These are phyloP conservation scores for Aegypius monachus DNA, from an alignment of 2,113 vertebrate genomes.

Conservation along the genomic window DNA sequence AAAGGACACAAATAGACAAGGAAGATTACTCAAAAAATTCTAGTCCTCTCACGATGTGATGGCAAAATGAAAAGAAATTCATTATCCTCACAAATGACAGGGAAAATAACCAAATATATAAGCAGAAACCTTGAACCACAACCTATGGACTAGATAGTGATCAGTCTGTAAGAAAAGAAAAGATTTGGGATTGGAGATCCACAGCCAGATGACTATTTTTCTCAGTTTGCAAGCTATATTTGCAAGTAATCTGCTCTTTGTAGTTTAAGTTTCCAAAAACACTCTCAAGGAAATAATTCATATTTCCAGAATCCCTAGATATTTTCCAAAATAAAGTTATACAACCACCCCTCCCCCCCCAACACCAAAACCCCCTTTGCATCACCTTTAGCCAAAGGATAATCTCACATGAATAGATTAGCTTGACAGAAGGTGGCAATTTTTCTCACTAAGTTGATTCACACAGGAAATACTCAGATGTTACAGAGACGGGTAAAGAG, in stretches of 20 bases:
- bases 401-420: neutral
- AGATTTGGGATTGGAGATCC: neutral
- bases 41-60: neutral
- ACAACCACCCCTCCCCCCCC: neutral
- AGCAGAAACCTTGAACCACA: neutral
- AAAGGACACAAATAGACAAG: neutral
- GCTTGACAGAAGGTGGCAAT: neutral
- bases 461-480: neutral
- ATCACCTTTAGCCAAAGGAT: neutral
- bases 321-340: neutral
- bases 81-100: neutral
- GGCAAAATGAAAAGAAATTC: neutral
- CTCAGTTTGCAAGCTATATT: neutral
- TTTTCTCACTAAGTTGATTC: neutral
- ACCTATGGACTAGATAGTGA: neutral
- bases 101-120: neutral
- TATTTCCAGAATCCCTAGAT: neutral
- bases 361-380: neutral
- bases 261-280: neutral
- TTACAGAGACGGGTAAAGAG: neutral
- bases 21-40: neutral
- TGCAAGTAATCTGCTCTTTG: neutral
- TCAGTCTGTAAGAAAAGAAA: neutral
- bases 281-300: fast-evolving
- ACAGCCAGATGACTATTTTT: neutral